Conservation (phyloP, 2,113 vertebrate species). For the Hemibagrus wyckioides region DNA sequence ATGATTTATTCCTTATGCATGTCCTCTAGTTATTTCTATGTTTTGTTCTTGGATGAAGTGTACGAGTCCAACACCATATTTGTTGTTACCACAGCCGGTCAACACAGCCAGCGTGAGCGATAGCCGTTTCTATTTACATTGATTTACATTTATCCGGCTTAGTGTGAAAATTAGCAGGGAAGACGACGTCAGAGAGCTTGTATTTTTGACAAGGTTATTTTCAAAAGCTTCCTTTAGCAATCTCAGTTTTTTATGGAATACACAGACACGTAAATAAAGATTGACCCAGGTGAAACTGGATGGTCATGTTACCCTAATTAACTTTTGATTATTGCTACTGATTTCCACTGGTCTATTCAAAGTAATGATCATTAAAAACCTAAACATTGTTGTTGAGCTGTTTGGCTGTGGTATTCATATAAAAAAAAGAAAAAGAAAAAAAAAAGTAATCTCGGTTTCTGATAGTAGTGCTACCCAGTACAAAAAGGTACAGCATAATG, state of each 20-base stretch:
- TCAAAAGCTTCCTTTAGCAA: not conserved
- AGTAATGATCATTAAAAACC: not conserved
- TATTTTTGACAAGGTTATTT: conserved; percentile 14
- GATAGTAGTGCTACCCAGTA: not conserved
- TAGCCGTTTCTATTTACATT: conserved; percentile 33
- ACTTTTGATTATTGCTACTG: not conserved
- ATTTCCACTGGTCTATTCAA: not conserved
- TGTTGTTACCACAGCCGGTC: not conserved
- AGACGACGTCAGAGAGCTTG: not conserved
- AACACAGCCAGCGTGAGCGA: not conserved
- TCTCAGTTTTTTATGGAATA: not conserved
- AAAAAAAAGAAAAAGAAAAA: not conserved
- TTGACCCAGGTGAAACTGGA: not conserved
- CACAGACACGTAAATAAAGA: not conserved
- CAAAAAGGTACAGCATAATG: not conserved
- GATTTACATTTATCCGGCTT: conserved; percentile 28
- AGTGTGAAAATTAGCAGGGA: conserved; percentile 26
- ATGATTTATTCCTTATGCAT: not conserved
- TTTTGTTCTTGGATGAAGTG: not conserved
- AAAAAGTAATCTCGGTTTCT: not conserved
- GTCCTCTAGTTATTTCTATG: not conserved
- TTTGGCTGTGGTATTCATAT: not conserved
- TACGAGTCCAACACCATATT: not conserved
- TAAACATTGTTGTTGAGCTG: not conserved
- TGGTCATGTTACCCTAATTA: not conserved